Evolutionary conservation across 2,888 invertebrate species (phyloP), one percentile per base, ranked within the genome.

Genomic region (Leptinotarsa peninsularis): DNA sequence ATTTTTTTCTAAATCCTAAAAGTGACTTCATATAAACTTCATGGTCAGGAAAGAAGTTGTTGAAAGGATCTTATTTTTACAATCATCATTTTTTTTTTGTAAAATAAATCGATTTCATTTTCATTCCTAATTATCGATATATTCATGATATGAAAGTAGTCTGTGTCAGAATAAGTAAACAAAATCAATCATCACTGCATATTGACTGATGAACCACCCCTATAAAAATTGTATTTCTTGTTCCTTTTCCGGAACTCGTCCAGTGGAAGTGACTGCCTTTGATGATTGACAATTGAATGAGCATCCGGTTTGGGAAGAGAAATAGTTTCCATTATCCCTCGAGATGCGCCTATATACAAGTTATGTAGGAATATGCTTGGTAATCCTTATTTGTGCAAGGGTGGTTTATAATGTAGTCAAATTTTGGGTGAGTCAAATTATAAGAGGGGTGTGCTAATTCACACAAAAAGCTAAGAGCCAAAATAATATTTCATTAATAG

Each of bases 371-470:
- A 78, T 74, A 76, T 79, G 78, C 78, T 73, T 72, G 18, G 78
- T 78, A 76, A 78, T 75, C 77, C 70, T 72, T 67, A 60, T 76
- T 75, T 75, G 72, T 74, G 71, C 74, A 71, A 75, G 77, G 77
- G 76, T 72, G 66, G 67, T 60, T 68, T 66, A 69, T 56, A 72
- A 68, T 75, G 72, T 74, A 71, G 70, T 43, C 4, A 54, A 56
- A 72, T 72, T 68, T 43, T 7, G 4, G 33, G 33, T 4, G 63
- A 70, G 60, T 49, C 54, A 23, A 18, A 54, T 70, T 56, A 23
- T 60, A 70, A 60, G 52, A 69, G 66, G 72, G 75, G 72, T 76
- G 72, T 66, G 50, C 70, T 73, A 76, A 76, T 76, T 76, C 69
- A 73, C 18, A 72, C 72, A 49, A 70, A 18, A 43, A 67, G 56